A percentile compares a stretch with the other conserved stretches of the same genome.
Conservation (phyloP, 2,113 vertebrate species). For the Glareola pratincola region DNA sequence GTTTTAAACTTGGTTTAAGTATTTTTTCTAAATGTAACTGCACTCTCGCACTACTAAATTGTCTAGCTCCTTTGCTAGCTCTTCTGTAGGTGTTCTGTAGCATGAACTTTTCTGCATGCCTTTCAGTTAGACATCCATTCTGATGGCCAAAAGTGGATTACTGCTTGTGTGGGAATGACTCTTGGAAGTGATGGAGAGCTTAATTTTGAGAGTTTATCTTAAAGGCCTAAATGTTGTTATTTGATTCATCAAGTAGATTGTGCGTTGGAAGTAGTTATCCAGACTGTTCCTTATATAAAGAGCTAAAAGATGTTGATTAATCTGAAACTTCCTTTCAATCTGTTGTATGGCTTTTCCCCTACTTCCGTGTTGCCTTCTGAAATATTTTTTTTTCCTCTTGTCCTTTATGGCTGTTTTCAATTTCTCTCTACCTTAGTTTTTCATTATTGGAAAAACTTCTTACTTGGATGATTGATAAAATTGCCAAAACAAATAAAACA, state of each 20-base stretch:
- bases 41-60: neutral
- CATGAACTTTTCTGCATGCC: neutral
- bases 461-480: neutral
- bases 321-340: neutral
- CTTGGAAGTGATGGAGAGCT: neutral
- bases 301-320: neutral
- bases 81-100: neutral
- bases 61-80: neutral
- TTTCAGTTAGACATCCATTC: neutral
- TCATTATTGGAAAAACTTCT: neutral
- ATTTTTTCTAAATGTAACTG: neutral
- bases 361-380: neutral
- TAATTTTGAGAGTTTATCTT: neutral
- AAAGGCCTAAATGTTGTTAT: neutral
- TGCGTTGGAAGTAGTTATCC: neutral
- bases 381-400: neutral
- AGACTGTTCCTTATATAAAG: neutral
- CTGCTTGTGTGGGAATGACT: neutral
- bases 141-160: neutral
- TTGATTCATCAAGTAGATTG: neutral
- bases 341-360: neutral
- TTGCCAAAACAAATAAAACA: neutral
- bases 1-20: neutral
- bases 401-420: neutral
- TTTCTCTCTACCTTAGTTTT: neutral